phyloP scores from a whole-genome alignment of 2,113 vertebrate species.

The Dipodomys stephensi region DNA sequence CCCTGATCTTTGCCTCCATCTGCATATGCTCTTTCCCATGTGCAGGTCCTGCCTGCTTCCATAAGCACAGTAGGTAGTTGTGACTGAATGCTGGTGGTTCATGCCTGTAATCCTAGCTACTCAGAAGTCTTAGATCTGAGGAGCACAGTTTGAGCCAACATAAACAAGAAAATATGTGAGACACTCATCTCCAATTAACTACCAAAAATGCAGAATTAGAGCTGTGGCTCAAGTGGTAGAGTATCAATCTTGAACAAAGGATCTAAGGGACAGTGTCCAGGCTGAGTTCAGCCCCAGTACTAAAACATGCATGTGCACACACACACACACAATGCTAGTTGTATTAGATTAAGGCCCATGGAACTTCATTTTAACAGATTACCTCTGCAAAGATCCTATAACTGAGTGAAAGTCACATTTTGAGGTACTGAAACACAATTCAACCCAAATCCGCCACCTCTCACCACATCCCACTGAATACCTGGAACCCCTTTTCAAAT shows the following conservation, averaged over 20 bases:
- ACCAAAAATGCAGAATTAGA: too few species aligned
- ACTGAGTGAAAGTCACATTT: slow-evolving; percentile 5
- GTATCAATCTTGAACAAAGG: too few species aligned
- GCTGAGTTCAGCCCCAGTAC: too few species aligned
- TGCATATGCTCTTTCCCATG: not conserved
- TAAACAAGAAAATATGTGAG: too few species aligned
- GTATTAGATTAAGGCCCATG: not conserved
- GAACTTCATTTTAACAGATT: not conserved
- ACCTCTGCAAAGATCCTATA: not conserved
- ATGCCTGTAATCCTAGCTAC: too few species aligned
- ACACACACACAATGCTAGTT: not conserved
- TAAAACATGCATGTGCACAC: too few species aligned
- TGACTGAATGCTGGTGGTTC: too few species aligned
- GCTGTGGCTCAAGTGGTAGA: too few species aligned
- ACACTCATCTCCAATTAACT: too few species aligned
- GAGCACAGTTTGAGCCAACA: too few species aligned
- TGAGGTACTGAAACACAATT: not conserved
- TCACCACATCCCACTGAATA: not conserved
- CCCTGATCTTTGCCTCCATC: not conserved
- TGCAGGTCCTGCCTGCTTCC: not conserved
- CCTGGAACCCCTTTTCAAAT: not conserved
- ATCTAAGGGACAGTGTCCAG: too few species aligned
- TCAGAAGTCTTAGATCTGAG: too few species aligned
- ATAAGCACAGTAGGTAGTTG: not conserved
- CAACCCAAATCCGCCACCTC: accelerated